Conservation (phyloP, 2,888 invertebrate species). For the Escarpia spicata region DNA sequence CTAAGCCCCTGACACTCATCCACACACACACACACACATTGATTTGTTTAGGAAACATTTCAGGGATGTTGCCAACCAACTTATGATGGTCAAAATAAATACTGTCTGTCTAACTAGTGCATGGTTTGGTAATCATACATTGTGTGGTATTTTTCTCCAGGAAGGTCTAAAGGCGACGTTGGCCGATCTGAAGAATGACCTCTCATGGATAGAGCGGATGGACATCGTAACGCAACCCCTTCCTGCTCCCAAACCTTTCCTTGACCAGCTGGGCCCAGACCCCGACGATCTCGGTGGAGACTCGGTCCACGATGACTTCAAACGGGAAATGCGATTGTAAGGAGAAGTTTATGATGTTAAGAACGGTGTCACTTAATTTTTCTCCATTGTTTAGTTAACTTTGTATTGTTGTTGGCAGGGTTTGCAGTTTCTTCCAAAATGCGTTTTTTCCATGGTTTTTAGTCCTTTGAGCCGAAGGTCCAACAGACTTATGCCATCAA, state of each 20-base stretch:
- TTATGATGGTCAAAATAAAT: too few relatives aligned
- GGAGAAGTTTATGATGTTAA: conserved; percentile 39
- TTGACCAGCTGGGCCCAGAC: conserved; percentile 36
- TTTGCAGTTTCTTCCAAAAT: background rate
- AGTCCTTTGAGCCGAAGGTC: too few relatives aligned
- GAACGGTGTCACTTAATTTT: background rate
- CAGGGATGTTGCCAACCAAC: too few relatives aligned
- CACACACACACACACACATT: too few relatives aligned
- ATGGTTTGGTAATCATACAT: background rate
- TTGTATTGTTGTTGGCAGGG: background rate
- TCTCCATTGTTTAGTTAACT: background rate
- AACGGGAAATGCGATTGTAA: conserved; percentile 82
- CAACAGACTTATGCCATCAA: too few relatives aligned
- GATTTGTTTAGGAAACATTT: too few relatives aligned
- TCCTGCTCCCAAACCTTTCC: conserved; percentile 65
- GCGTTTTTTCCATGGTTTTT: background rate
- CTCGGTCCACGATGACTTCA: conserved; percentile 78
- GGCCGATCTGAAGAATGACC: conserved; percentile 75
- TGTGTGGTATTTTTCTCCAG: conserved; percentile 43
- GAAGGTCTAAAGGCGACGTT: conserved; percentile 76
- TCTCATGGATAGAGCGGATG: conserved; percentile 87
- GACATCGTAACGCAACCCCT: conserved; percentile 82
- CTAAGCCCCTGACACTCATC: too few relatives aligned
- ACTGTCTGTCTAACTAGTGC: too few relatives aligned
- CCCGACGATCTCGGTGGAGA: conserved; percentile 44